phyloP scores from a whole-genome alignment of 92 coral and sea anemone species.

The Anthopleura xanthogrammica region DNA sequence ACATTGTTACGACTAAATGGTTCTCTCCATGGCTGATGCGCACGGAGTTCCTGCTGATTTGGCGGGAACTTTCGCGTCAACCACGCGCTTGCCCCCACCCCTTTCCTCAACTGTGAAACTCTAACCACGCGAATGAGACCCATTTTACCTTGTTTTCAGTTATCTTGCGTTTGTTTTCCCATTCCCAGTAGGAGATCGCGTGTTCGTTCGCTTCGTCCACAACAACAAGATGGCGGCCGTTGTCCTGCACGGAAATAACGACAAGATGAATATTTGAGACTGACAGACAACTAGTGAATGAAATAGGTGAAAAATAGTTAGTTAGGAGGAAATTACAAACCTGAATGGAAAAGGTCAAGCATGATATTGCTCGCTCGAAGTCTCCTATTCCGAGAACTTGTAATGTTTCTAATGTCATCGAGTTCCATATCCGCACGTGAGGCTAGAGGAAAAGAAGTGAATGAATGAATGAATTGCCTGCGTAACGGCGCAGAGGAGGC shows the following conservation, averaged over 20 bases:
- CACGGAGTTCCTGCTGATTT: no score
- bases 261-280: no score
- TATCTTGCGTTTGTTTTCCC: conserved; percentile 63
- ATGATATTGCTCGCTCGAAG: conserved; percentile 70
- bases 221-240: conserved; percentile 61
- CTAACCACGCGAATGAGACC: no score
- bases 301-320: no score
- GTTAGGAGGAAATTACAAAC: conserved; percentile 12
- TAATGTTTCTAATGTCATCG: conserved; percentile 57
- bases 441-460: conserved; percentile 40
- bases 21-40: no score
- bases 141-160: conserved; percentile 62
- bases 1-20: no score
- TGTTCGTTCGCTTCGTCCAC: conserved; percentile 81
- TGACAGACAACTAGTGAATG: no score
- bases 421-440: conserved; percentile 75
- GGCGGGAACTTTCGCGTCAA: no score
- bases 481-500: no score
- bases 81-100: no score
- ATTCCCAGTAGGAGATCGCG: conserved; percentile 73
- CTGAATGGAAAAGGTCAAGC: conserved; percentile 69
- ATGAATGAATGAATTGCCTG: background rate
- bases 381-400: conserved; percentile 74
- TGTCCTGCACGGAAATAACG: conserved; percentile 43
- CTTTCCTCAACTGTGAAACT: no score